Evolutionary conservation across 2,888 invertebrate species (phyloP), one percentile per base, ranked within the genome.

Genomic region (Tupiocoris notatus): DNA sequence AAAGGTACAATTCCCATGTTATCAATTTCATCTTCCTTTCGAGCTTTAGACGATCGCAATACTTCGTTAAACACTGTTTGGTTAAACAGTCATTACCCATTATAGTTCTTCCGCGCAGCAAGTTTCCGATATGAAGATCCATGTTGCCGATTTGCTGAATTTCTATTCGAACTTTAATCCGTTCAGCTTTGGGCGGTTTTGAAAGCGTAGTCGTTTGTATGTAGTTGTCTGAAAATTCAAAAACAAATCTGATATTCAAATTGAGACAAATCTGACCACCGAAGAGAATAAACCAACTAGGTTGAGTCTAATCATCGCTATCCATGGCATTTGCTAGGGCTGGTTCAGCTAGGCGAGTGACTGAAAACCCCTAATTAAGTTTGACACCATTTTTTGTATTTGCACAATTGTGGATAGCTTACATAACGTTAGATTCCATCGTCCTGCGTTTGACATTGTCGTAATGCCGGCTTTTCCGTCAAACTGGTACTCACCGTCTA

Each of bases 131-230:
- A 82, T 93, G 93, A 80, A 94, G 85, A 81, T 91, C 89, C 87
- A 94, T 87, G 83, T 92, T 90, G 0, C 91, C 89, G 79, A 93
- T 91, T 80, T 87, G 89, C 83, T 92, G 89, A 12, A 93, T 89
- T 80, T 90, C 90, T 0, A 94, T 89, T 76, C 88, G 88, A 0
- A 91, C 92, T 81, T 87, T 87, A 0, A 91, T 81, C 80, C 81
- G 66, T 77, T 82, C 75, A 81, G 84, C 57, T 79, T 84, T 82
- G 80, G 86, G 84, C 24, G 84, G 81, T 58, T 85, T 83, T 16
- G 84, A 83, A 0, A 86, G 83, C 54, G 84, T 86, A 25, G 86
- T 86, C 25, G 86, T 86, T 83, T 86, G 86, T 76, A 85, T 86
- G 77, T 77, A 82, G 77, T 83, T 82, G 71, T 82, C 83, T 78